Evolutionary conservation across 2,113 vertebrate genomes (phyloP).

Genomic region (Rhea pennata): DNA sequence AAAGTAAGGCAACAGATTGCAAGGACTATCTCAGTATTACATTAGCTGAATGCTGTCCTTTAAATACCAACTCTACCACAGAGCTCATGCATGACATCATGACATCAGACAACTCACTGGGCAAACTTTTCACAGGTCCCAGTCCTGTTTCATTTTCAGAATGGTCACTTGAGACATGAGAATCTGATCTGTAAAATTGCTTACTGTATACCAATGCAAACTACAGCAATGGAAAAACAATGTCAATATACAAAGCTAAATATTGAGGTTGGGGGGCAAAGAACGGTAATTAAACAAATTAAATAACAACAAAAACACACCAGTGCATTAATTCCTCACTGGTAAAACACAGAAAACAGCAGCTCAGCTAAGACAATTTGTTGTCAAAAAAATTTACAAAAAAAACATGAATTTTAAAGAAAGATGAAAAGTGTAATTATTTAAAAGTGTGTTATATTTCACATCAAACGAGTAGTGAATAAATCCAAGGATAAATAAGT

Average conservation of each 20-base stretch:
- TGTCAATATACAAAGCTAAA: background rate
- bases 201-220: background rate
- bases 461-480: background rate
- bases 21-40: background rate
- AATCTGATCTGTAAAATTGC: background rate
- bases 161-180: background rate
- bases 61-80: background rate
- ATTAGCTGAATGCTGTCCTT: background rate
- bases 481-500: background rate
- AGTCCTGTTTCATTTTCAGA: background rate
- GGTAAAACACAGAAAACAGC: background rate
- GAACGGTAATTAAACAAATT: background rate
- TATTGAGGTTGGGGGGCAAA: background rate
- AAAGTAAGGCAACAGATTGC: background rate
- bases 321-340: background rate
- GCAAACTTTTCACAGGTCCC: background rate
- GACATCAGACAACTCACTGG: background rate
- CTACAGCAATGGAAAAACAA: background rate
- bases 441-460: background rate
- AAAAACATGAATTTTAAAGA: background rate
- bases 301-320: no score
- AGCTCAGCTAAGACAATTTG: background rate
- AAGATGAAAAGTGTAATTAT: background rate
- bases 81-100: background rate
- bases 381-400: background rate